These are phyloP conservation scores for Lymantria monacha DNA, from an alignment of 2,888 invertebrate species.

Conservation along the genomic window DNA sequence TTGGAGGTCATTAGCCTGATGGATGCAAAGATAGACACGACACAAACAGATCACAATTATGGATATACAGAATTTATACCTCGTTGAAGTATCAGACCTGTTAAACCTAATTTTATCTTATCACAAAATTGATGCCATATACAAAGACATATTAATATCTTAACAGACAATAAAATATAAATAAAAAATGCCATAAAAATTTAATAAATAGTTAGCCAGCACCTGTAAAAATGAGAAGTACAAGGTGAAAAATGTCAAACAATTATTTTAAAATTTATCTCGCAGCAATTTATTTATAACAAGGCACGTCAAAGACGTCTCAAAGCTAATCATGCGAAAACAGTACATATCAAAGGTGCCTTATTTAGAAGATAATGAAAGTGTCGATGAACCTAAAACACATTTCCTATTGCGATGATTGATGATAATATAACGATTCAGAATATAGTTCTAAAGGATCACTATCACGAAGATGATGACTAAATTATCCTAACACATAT, in stretches of 20 bases:
- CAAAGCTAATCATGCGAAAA: constrained; percentile 60
- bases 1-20: no score
- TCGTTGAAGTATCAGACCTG: neutral
- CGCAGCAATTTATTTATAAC: constrained; percentile 18
- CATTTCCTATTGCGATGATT: constrained; percentile 23
- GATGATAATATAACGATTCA: constrained; percentile 32
- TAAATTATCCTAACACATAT: constrained; percentile 59
- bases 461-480: constrained; percentile 31
- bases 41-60: no score
- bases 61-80: neutral
- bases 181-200: constrained; percentile 2
- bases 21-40: no score
- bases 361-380: constrained; percentile 46
- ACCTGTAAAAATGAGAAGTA: constrained; percentile 29
- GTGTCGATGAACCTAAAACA: constrained; percentile 48
- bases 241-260: constrained; percentile 8
- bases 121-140: neutral
- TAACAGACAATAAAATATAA: neutral
- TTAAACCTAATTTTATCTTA: neutral
- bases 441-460: constrained; percentile 21
- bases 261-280: constrained; percentile 1
- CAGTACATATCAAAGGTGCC: constrained; percentile 57
- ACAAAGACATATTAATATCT: neutral
- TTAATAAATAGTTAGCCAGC: constrained; percentile 13
- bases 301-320: constrained; percentile 23